Evolutionary conservation across 2,797 vertebrate genomes (phyloP), one percentile per base, ranked within the genome.

Genomic region (Heteromormyrus szaboi): DNA sequence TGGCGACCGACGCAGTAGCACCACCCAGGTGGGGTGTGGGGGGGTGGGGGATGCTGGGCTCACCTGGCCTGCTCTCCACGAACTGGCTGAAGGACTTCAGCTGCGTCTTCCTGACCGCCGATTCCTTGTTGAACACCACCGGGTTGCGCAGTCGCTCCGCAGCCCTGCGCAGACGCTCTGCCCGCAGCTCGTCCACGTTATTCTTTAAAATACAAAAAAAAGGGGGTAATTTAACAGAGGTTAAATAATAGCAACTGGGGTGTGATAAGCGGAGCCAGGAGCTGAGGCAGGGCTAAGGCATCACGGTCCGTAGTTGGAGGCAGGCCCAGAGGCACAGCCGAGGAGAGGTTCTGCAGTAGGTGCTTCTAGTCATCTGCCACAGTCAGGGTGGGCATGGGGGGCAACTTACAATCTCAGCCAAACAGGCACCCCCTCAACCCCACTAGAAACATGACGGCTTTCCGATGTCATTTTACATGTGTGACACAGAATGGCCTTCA

Each of bases 21-120:
- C 48, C 17, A n/a, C 19, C 14, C 17, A 5, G 53, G 53, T 19
- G 53, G 53, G 17, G 0, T 17, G 12, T 5, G 50, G 25, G 48
- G 22, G 17, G 50, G 22, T 29, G 17, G 17, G 7, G 83, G 3
- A 2, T 2, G 8, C 72, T 1, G 56, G 54, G 5, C 89, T 92
- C 95, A 99, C 98, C 98, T 97, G 98, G 98, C 94, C 97, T 96
- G 93, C 91, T 97, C 93, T 99, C 98, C 93, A 99, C 97, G 76
- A 97, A 99, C 92, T 99, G 98, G 95, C 98, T 99, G 95, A 98
- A 99, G 90, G 98, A 99, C 95, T 99, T 98, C 81, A 99, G 97
- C 93, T 99, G 98, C 14, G 98, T 99, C 96, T 99, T 99, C 92
- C 98, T 97, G 93, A 99, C 95, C 1, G 98, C 92, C 7, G 98